A percentile compares a stretch with the other conserved stretches of the same genome.
Evolutionary conservation across 2,888 invertebrate species (phyloP).

Genomic region (Acanthococcus lagerstroemiae): DNA sequence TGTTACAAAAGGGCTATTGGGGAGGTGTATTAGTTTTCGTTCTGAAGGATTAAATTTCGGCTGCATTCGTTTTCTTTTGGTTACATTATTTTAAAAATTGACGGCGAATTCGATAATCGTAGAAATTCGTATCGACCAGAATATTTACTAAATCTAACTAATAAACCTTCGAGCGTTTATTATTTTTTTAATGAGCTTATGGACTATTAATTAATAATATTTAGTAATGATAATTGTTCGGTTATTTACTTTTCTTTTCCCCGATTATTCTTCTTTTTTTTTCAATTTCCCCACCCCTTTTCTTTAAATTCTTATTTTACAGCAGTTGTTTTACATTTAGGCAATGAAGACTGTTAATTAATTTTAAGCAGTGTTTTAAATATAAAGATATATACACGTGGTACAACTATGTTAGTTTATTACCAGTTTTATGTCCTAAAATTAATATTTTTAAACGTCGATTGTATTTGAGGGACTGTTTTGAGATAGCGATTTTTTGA

Average conservation of each 20-base stretch:
- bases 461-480: neutral
- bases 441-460: neutral
- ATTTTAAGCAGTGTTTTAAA: constrained; percentile 28
- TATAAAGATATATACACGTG: constrained; percentile 20
- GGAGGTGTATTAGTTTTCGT: too few relatives aligned
- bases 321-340: constrained; percentile 29
- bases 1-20: too few relatives aligned
- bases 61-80: too few relatives aligned
- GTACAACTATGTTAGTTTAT: constrained; percentile 25
- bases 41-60: too few relatives aligned
- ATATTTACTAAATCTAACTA: too few relatives aligned
- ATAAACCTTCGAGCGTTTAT: constrained; percentile 16
- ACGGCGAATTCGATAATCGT: too few relatives aligned
- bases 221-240: neutral
- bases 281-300: constrained; percentile 6
- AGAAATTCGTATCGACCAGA: too few relatives aligned
- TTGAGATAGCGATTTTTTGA: neutral
- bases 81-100: too few relatives aligned
- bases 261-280: constrained; percentile 9
- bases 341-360: constrained; percentile 29
- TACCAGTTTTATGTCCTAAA: constrained; percentile 26
- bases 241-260: neutral
- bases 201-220: neutral
- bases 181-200: constrained; percentile 17
- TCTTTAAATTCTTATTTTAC: constrained; percentile 27